Conservation (phyloP, 2,113 vertebrate genomes). For the Scartelaos histophorus region DNA sequence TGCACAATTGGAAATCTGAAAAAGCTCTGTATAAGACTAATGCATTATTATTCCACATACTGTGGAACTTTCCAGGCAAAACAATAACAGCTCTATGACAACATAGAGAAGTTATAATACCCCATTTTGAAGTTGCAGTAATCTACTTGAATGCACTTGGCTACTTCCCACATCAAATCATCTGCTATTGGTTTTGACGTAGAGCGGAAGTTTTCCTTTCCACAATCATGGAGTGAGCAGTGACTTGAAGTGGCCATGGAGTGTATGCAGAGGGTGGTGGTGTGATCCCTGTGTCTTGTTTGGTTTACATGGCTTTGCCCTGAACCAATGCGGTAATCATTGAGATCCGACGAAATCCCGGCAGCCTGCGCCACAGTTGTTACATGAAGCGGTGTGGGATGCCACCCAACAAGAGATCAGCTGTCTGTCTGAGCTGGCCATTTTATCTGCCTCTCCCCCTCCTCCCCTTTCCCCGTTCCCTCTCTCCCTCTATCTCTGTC, state of each 20-base stretch:
- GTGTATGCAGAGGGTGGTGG: slow-evolving; percentile 27
- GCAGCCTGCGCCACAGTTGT: slow-evolving; percentile 49
- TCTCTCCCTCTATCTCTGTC: neutral
- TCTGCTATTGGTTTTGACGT: slow-evolving; percentile 47
- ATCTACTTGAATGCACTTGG: neutral
- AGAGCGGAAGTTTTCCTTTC: slow-evolving; percentile 30
- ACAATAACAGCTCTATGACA: too few relatives aligned
- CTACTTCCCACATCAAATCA: neutral
- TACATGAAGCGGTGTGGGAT: slow-evolving; percentile 40
- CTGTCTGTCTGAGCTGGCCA: slow-evolving; percentile 53
- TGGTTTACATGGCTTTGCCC: slow-evolving; percentile 24
- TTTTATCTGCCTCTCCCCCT: slow-evolving; percentile 55
- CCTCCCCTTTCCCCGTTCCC: neutral
- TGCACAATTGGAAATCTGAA: too few relatives aligned
- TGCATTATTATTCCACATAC: too few relatives aligned
- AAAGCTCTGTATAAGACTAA: too few relatives aligned
- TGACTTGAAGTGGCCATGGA: slow-evolving; percentile 16
- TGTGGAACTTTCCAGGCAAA: too few relatives aligned
- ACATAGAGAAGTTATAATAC: neutral
- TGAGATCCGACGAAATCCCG: slow-evolving; percentile 55
- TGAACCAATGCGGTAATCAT: slow-evolving; percentile 54
- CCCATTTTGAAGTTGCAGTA: neutral
- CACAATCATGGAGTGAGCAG: slow-evolving; percentile 36
- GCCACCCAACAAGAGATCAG: slow-evolving; percentile 61
- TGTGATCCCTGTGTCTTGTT: slow-evolving; percentile 32